phyloP scores from a whole-genome alignment of 2,888 invertebrate species.

The Molanna angustata region DNA sequence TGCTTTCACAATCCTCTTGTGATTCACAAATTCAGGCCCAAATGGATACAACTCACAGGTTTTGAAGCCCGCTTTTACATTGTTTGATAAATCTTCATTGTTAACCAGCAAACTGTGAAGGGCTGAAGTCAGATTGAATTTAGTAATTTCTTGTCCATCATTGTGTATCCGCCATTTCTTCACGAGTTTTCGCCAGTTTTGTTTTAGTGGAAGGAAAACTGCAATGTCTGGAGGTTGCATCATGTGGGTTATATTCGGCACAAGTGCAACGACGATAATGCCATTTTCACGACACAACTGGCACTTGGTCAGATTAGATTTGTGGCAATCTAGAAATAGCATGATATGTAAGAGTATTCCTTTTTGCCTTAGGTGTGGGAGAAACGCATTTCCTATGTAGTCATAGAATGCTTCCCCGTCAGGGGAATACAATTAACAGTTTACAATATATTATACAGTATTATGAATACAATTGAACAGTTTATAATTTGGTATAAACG shows the following conservation, averaged over 20 bases:
- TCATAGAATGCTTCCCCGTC: constrained; percentile 2
- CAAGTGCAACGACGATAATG: neutral
- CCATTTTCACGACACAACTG: constrained; percentile 1
- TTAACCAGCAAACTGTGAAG: neutral
- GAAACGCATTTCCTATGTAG: neutral
- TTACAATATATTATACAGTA: too few species aligned
- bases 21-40: neutral
- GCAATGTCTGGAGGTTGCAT: constrained; percentile 3
- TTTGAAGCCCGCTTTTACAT: constrained; percentile 2
- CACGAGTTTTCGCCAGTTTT: neutral
- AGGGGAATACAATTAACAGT: too few species aligned
- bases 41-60: neutral
- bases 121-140: constrained; percentile 1
- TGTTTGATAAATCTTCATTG: neutral
- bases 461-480: too few species aligned
- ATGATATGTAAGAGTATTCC: neutral
- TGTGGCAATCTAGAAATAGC: constrained; percentile 3
- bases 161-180: neutral
- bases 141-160: neutral
- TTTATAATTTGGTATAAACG: too few species aligned
- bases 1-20: neutral
- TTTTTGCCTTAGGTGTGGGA: neutral
- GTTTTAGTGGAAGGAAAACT: constrained; percentile 1
- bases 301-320: neutral
- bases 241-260: constrained; percentile 5